Base-by-base conservation (phyloP, 2,888 invertebrate species). In the Ligdia adustata region DNA sequence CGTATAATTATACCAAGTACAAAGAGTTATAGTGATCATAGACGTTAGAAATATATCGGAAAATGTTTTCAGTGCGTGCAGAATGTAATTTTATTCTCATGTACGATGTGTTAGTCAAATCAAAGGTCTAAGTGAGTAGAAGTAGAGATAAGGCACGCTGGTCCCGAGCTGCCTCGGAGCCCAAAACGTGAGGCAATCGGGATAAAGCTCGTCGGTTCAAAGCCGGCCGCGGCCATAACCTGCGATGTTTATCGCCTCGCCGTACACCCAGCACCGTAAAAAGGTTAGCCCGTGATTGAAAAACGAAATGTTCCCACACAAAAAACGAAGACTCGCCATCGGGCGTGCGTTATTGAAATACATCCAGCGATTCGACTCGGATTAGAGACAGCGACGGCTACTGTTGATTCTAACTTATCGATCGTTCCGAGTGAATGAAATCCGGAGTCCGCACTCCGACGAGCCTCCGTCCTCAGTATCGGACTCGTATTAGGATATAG, bases 341-440 rank as follows among this genome's bases (percentile, higher is more conserved):
- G 60, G 59, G 55, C 59, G 68, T 65, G 66, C 63, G 75, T 86
- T 83, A 87, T 88, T 86, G 88, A 87, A 86, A 83, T 76, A 70
- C 73, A 71, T 76, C 73, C 64, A 71, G 62, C 78, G 80, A 86
- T 86, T 86, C 72, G 86, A 80, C 67, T 77, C 81, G 87, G 87
- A 84, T 88, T 86, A 86, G 69, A 66, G 60, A 64, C 73, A 77
- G 76, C 73, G 77, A 81, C 74, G 76, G 86, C 88, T 86, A 86
- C 88, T 78, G 79, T 79, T 81, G 77, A 86, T 78, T 75, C 86
- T 83, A 76, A 86, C 64, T 83, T 88, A 87, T 84, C 65, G 82
- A 64, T 70, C 76, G 71, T 80, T 77, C 43, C 18, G 37, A 35
- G 13, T 31, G 60, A 60, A 57, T 44, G 52, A 55, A 48, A 52